phyloP scores from a whole-genome alignment of 2,888 invertebrate species.

The Ectobius pallidus region DNA sequence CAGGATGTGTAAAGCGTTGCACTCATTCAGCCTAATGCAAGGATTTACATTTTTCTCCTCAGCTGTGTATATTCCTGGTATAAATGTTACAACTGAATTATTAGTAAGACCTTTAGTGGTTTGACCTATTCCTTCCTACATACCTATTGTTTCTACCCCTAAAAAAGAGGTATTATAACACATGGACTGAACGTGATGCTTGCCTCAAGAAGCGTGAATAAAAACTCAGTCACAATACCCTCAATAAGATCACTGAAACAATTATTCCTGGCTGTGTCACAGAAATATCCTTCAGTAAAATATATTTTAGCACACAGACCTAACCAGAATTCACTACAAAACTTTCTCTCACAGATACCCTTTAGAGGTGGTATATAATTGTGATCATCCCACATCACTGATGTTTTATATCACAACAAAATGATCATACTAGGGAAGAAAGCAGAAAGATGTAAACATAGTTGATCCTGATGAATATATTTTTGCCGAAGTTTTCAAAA shows the following conservation, averaged over 20 bases:
- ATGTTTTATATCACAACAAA: conserved; percentile 42
- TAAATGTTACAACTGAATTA: no score
- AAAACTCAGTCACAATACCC: conserved; percentile 44
- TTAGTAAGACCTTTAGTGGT: no score
- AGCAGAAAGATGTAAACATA: conserved; percentile 35
- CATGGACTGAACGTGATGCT: conserved; percentile 44
- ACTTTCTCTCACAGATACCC: conserved; percentile 44
- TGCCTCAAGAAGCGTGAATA: conserved; percentile 40
- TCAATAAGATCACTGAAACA: conserved; percentile 42
- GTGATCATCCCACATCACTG: conserved; percentile 46
- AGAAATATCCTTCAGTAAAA: conserved; percentile 32
- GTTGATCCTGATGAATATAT: conserved; percentile 38
- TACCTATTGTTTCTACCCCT: no score
- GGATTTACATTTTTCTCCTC: no score
- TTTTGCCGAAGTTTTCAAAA: conserved; percentile 31
- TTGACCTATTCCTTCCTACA: conserved; percentile 46
- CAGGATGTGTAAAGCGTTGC: no score
- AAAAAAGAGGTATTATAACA: background rate
- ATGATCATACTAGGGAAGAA: conserved; percentile 46
- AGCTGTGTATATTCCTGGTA: no score
- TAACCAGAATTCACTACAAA: conserved; percentile 45
- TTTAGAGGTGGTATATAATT: conserved; percentile 44
- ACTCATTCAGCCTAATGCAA: no score
- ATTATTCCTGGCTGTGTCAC: conserved; percentile 37
- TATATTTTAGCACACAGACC: conserved; percentile 45